Evolutionary conservation across 1,140 invertebrate genomes (phyloP), one percentile per base, ranked within the genome.

Genomic region (Dryas iulia): DNA sequence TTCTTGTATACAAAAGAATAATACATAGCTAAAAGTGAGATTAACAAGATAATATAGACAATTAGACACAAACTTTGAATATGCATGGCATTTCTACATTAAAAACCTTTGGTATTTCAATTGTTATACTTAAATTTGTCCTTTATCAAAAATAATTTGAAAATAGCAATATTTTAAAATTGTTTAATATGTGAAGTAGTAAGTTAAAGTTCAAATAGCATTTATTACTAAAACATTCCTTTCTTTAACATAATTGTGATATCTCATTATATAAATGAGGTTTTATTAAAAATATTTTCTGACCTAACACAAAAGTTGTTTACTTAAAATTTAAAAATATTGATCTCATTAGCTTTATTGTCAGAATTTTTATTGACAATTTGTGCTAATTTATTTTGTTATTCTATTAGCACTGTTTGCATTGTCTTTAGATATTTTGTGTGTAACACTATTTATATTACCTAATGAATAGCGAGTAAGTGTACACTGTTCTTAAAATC

Each of bases 381-480:
- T 47, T 47, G 7, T 1, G 39, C 39, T 18, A 21, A 14, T 39
- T 39, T 21, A 47, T 47, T 47, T 25, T 39, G 14, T 59, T 35
- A 39, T 59, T 59, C 21, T 68, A 26, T 66, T 56, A 35, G 71
- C 71, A 73, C 71, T 66, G 71, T 73, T 70, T 73, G 71, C 59
- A 47, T 25, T 66, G 66, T 69, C 71, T 73, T 69, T 66, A 69
- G 59, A 73, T 73, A 73, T 69, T 73, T 73, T 73, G 69, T 73
- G 71, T 73, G 67, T 66, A 61, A 66, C 71, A 73, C 71, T 62
- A 39, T 72, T 68, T 68, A 52, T 28, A 62, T 21, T 59, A 33
- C 1, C 12, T 47, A 30, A 30, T 58, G 23, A 30, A n/a, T 62
- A 47, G 39, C 39, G 8, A 47, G 7, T 47, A 47, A 47, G 14